Conservation (phyloP, 1,140 invertebrate species). For the Acromyrmex echinatior region DNA sequence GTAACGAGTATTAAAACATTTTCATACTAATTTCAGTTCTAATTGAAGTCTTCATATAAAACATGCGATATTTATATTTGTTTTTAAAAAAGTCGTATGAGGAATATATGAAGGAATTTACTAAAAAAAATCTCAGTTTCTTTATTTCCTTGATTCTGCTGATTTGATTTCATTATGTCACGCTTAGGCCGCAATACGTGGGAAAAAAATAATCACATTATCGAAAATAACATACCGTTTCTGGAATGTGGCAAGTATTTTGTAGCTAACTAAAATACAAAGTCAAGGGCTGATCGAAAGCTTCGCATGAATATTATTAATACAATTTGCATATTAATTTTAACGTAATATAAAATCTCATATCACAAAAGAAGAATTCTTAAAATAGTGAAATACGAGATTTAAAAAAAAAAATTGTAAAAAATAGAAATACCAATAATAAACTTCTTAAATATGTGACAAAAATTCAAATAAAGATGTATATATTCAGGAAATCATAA, state of each 20-base stretch:
- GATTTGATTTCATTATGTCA: constrained; percentile 63
- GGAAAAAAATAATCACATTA: constrained; percentile 57
- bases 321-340: background rate
- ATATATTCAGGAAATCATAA: background rate
- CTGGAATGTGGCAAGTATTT: constrained; percentile 72
- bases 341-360: background rate
- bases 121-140: constrained; percentile 71
- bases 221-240: constrained; percentile 58
- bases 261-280: constrained; percentile 36
- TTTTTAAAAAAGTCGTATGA: constrained; percentile 10
- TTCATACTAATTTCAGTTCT: background rate
- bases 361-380: background rate
- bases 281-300: constrained; percentile 21
- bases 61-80: constrained; percentile 47
- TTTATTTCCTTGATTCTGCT: constrained; percentile 70
- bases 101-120: constrained; percentile 36
- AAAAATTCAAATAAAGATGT: background rate
- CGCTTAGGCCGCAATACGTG: constrained; percentile 49
- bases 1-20: background rate
- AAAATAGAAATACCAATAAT: background rate
- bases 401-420: background rate
- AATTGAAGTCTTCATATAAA: background rate
- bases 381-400: background rate
- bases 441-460: background rate
- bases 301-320: background rate